Evolutionary conservation across 2,113 vertebrate genomes (phyloP).

Genomic region (Pterophyllum scalare): DNA sequence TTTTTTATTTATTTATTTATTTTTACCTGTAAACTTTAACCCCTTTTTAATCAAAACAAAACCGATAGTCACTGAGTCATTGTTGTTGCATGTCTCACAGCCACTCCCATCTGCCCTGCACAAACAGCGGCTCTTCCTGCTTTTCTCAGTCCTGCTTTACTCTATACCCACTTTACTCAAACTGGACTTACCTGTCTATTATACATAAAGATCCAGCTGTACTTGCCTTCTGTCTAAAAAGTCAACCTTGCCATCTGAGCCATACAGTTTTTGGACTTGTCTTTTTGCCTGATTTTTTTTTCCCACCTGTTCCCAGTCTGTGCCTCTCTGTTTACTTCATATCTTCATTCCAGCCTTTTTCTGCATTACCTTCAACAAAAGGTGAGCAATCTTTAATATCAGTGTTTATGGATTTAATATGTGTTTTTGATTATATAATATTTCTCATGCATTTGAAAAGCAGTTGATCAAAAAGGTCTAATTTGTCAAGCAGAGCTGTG

Average conservation of each 20-base stretch:
- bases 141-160: background rate
- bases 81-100: no score
- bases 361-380: fast-evolving
- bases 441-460: fast-evolving
- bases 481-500: no score
- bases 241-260: background rate
- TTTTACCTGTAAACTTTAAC: no score
- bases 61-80: no score
- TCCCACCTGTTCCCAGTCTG: no score
- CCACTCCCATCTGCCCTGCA: no score
- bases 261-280: background rate
- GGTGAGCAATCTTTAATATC: fast-evolving
- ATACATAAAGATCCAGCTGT: fast-evolving
- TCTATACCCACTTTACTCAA: background rate
- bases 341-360: background rate
- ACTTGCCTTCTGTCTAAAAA: background rate
- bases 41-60: no score
- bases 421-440: background rate
- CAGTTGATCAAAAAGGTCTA: no score
- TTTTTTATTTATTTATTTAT: no score
- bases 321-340: background rate
- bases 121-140: no score
- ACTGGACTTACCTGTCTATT: background rate
- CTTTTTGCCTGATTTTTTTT: background rate
- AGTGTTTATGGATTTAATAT: background rate